Conservation (phyloP, 1,140 invertebrate species). For the Neomicropteryx cornuta region DNA sequence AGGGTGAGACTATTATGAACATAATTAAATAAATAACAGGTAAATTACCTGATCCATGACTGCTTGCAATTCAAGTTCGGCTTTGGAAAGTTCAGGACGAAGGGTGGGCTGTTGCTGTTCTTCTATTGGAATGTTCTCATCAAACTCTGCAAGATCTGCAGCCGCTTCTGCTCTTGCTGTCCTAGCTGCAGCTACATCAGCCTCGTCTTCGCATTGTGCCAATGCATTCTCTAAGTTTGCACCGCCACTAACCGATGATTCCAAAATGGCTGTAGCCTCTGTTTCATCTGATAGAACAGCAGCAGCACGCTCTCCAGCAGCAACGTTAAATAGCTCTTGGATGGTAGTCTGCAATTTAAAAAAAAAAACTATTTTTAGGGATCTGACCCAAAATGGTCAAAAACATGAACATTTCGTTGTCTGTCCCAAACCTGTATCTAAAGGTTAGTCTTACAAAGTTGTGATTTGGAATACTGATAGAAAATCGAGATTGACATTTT, state of each 20-base stretch:
- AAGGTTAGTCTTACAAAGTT: no score
- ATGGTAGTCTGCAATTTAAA: slow-evolving; percentile 66
- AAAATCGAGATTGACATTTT: no score
- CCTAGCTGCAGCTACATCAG: slow-evolving; percentile 82
- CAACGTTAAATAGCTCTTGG: slow-evolving; percentile 71
- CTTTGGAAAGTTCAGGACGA: slow-evolving; percentile 62
- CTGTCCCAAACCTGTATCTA: no score
- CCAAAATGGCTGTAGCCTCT: no score
- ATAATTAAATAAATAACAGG: no score
- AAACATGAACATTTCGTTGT: not conserved
- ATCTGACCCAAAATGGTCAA: not conserved
- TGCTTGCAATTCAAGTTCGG: slow-evolving; percentile 72
- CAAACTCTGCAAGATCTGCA: slow-evolving; percentile 91
- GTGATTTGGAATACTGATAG: no score
- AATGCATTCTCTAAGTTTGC: slow-evolving; percentile 72
- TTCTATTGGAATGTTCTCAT: slow-evolving; percentile 89
- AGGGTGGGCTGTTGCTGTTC: no score
- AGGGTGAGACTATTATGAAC: no score
- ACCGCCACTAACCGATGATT: no score
- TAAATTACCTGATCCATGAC: slow-evolving; percentile 67
- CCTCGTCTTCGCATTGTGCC: slow-evolving; percentile 88
- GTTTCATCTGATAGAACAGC: not conserved
- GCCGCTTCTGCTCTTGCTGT: slow-evolving; percentile 86
- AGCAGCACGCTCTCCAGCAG: slow-evolving; percentile 9
- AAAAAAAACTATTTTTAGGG: slow-evolving; percentile 5